A percentile compares a stretch with the other conserved stretches of the same genome.
Evolutionary conservation across 2,797 vertebrate genomes (phyloP).

Genomic region (Clarias platycephalus): DNA sequence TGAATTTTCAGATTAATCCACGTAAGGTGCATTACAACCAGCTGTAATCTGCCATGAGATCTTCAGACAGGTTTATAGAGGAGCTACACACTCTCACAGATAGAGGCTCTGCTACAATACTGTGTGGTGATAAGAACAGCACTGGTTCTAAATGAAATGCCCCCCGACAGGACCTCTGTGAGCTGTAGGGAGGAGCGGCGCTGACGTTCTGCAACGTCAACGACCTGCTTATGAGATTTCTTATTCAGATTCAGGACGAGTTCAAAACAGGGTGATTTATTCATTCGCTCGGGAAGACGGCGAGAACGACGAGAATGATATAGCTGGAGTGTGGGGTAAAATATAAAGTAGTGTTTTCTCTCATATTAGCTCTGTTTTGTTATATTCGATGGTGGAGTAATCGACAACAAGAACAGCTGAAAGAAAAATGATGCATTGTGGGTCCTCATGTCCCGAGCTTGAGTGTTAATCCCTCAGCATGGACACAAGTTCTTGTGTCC

Average conservation of each 20-base stretch:
- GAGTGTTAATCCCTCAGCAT: constrained; percentile 57
- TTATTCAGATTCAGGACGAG: constrained; percentile 7
- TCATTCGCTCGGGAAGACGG: not conserved
- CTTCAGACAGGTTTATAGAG: not conserved
- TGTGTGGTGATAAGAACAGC: not conserved
- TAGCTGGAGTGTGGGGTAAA: not conserved
- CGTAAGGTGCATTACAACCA: not conserved
- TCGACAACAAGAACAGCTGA: not conserved
- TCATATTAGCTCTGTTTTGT: not conserved
- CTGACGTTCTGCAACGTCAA: not conserved
- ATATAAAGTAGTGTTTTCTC: not conserved
- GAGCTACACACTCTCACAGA: not conserved
- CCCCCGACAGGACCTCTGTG: not conserved
- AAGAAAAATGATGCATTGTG: not conserved
- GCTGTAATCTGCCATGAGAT: not conserved
- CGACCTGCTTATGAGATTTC: not conserved
- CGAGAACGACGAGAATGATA: not conserved
- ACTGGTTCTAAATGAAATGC: not conserved
- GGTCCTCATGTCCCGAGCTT: constrained; percentile 58
- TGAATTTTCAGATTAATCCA: not conserved
- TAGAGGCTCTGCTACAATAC: not conserved
- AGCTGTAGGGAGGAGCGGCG: not conserved
- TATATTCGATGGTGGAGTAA: not conserved
- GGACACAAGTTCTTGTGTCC: constrained; percentile 64
- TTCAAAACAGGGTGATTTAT: not conserved